Evolutionary conservation across 2,888 invertebrate genomes (phyloP), one percentile per base, ranked within the genome.

Genomic region (Caenorhabditis angaria): DNA sequence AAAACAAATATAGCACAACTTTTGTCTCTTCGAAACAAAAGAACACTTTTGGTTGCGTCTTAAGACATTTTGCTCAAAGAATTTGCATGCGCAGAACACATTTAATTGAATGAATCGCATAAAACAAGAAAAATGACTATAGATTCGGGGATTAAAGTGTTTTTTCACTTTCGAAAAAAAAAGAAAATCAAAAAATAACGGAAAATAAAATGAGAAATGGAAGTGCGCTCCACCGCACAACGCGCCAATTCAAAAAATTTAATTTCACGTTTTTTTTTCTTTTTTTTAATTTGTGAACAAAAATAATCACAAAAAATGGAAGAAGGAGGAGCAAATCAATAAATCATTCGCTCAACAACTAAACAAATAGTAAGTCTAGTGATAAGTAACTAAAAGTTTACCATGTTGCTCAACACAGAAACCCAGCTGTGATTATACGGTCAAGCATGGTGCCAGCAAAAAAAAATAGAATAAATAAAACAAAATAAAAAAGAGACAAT

Each of bases 41-140:
- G 41, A 41, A 41, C 41, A 41, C 41, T 41, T 41, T 41, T 41
- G 41, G n/a, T n/a, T n/a, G n/a, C n/a, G n/a, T n/a, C n/a, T n/a
- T n/a, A n/a, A 41, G 41, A 41, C 18, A 18, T 41, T 14, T 41
- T 41, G 41, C 41, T 41, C 14, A 18, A 10, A 10, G 41, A 14
- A 41, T 41, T 41, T 41, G 41, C 41, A 41, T 41, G 41, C 41
- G 18, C 14, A 41, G 18, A 41, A 41, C 41, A 41, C 41, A 41
- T 41, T 41, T 41, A 41, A 41, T 41, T 41, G 41, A 41, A 41
- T 41, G 18, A 14, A 41, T 41, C 18, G 41, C 18, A 18, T 41
- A 14, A 41, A 41, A 41, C 18, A 41, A 41, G 18, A 41, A 41
- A 14, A 41, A 41, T 41, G 18, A 18, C 6, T 41, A 12, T 41